Percentiles rank a stretch among this genome's conserved stretches.
phyloP scores from a whole-genome alignment of 2,888 invertebrate genomes.

The Candidula unifasciata region DNA sequence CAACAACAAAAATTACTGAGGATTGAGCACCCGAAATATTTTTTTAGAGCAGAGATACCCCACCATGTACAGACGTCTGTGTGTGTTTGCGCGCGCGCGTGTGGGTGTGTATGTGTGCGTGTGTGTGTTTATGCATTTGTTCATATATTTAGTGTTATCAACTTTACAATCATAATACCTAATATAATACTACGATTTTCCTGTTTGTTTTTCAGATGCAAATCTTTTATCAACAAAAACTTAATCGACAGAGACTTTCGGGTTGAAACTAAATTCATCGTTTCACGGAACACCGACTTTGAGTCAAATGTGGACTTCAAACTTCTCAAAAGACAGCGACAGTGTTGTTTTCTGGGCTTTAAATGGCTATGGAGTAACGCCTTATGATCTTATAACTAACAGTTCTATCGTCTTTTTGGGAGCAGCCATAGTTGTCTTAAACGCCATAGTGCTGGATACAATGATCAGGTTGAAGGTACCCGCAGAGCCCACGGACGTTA shows the following conservation, averaged over 20 bases:
- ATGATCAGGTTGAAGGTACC: constrained; percentile 40
- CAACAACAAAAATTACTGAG: too few species aligned
- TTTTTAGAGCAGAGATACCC: too few species aligned
- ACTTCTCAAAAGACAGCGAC: constrained; percentile 11
- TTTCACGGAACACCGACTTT: neutral
- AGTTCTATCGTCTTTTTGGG: constrained; percentile 38
- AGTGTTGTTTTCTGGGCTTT: constrained; percentile 33
- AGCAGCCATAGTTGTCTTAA: constrained; percentile 39
- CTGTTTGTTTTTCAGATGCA: neutral
- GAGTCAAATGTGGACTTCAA: neutral
- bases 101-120: neutral
- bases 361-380: constrained; percentile 21
- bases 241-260: too few species aligned
- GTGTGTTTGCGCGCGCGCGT: too few species aligned
- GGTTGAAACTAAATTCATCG: neutral
- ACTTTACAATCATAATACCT: neutral
- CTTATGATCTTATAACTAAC: neutral
- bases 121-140: neutral
- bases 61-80: too few species aligned
- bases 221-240: neutral
- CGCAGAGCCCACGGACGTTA: constrained; percentile 29
- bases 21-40: too few species aligned
- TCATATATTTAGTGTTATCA: neutral
- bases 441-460: constrained; percentile 50
- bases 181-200: neutral